Evolutionary conservation across 2,888 invertebrate genomes (phyloP).

Genomic region (Coelogynopora nodosa): DNA sequence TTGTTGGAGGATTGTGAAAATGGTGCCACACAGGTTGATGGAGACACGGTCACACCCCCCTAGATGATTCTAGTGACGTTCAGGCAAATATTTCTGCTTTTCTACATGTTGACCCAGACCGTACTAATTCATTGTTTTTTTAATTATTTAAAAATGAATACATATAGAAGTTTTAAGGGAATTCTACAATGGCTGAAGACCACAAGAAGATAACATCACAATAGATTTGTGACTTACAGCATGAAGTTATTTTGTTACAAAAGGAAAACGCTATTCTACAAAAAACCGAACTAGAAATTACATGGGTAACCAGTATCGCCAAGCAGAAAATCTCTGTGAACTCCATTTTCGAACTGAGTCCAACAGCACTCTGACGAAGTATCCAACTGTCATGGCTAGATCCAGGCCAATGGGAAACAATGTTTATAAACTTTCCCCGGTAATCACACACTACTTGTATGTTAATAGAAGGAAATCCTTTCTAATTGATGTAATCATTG

Average conservation of each 20-base stretch:
- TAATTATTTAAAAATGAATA: neutral
- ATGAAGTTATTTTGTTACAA: neutral
- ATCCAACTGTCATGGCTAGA: neutral
- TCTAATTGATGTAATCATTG: neutral
- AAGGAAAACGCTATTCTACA: neutral
- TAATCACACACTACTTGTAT: neutral
- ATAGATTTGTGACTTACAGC: neutral
- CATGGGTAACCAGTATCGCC: neutral
- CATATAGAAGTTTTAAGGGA: neutral
- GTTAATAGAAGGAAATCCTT: neutral
- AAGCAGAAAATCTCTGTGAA: neutral
- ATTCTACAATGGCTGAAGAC: neutral
- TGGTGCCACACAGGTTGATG: neutral
- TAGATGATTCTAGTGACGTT: neutral
- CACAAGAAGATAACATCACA: neutral
- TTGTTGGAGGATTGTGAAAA: neutral
- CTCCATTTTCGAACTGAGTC: neutral
- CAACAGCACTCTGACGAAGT: neutral
- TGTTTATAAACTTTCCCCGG: neutral
- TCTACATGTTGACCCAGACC: neutral
- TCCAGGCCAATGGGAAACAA: neutral
- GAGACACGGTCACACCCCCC: no score
- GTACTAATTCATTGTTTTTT: neutral
- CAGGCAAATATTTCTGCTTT: neutral
- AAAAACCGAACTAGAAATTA: neutral